Evolutionary conservation across 2,113 vertebrate species (phyloP).

Genomic region (Dipodomys spectabilis): DNA sequence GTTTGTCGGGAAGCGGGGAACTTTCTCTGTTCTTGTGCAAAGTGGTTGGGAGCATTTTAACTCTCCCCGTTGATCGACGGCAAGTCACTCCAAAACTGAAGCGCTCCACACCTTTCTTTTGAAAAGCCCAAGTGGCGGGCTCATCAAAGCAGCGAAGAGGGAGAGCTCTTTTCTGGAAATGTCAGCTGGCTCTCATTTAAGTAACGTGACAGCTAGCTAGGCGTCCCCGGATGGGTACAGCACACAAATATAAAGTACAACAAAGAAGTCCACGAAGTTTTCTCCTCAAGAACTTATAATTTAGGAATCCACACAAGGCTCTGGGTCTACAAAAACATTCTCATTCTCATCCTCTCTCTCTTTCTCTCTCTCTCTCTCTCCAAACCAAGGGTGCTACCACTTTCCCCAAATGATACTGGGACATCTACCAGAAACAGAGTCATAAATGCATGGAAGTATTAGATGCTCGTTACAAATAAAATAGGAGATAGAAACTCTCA

Average conservation of each 20-base stretch:
- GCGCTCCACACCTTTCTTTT: constrained; percentile 74
- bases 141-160: constrained; percentile 72
- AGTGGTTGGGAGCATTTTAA: constrained; percentile 48
- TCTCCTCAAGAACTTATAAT: background rate
- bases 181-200: constrained; percentile 79
- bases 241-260: constrained; percentile 76
- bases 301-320: background rate
- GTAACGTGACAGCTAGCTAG: constrained; percentile 80
- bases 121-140: constrained; percentile 67
- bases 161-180: constrained; percentile 53
- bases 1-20: constrained; percentile 53
- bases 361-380: background rate
- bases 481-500: background rate
- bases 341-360: background rate
- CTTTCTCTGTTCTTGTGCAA: constrained; percentile 56
- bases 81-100: constrained; percentile 66
- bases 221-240: constrained; percentile 65
- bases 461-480: background rate
- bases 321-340: background rate
- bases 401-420: background rate
- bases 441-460: background rate
- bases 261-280: constrained; percentile 76
- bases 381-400: background rate
- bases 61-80: constrained; percentile 20
- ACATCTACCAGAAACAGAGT: background rate